These are phyloP conservation scores for Monoplex corrugatus DNA, from an alignment of 2,888 invertebrate genomes.

Conservation along the genomic window DNA sequence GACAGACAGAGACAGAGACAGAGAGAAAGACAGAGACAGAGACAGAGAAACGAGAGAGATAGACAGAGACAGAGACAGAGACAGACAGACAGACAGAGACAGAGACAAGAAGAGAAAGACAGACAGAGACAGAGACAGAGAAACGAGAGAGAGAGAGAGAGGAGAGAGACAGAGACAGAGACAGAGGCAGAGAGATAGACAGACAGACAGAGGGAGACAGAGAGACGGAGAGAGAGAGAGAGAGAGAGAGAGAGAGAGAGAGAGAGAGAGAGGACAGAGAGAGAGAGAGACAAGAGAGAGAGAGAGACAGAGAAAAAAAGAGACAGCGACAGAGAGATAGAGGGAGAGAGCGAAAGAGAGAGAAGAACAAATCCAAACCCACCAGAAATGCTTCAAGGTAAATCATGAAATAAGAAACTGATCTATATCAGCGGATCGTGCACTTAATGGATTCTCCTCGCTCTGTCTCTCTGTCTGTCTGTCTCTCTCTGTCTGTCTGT, in stretches of 20 bases:
- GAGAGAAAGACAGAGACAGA: too few relatives aligned
- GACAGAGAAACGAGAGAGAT: too few relatives aligned
- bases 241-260: conserved; percentile 9
- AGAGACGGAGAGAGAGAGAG: conserved; percentile 27
- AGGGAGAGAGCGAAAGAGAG: not conserved
- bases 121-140: conserved; percentile 7
- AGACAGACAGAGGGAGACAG: not conserved
- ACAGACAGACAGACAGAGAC: not conserved
- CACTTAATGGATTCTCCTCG: too few relatives aligned
- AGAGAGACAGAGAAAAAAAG: not conserved
- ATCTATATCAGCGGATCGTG: too few relatives aligned
- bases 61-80: too few relatives aligned
- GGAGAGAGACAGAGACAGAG: not conserved
- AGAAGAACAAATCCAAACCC: not conserved
- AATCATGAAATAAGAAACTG: too few relatives aligned
- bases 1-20: too few relatives aligned
- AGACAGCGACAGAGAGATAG: not conserved
- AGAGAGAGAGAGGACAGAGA: conserved; percentile 12
- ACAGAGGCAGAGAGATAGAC: too few relatives aligned
- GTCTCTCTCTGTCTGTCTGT: too few relatives aligned
- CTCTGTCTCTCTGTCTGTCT: too few relatives aligned
- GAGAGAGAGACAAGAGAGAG: not conserved
- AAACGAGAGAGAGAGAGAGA: too few relatives aligned
- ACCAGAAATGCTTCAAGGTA: too few relatives aligned
- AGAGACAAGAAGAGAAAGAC: conserved; percentile 15